Percentiles rank a stretch among this genome's conserved stretches.
Evolutionary conservation across 2,888 invertebrate genomes (phyloP).

Genomic region (Acanthosepion esculentum): DNA sequence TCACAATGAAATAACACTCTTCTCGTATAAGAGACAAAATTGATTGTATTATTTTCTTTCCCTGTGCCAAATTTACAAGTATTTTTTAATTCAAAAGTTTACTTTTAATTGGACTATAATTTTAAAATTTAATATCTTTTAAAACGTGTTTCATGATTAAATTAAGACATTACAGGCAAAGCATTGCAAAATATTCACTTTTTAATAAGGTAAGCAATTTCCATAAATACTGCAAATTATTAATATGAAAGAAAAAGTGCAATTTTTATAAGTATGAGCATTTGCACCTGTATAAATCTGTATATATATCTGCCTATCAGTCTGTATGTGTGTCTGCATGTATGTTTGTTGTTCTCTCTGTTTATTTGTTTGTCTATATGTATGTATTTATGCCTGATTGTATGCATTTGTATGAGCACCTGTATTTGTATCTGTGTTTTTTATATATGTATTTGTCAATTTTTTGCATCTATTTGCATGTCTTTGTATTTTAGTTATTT

Average conservation of each 20-base stretch:
- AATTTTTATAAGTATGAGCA: background rate
- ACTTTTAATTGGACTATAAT: background rate
- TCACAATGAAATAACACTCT: background rate
- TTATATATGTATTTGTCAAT: too few species aligned
- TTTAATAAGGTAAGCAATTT: background rate
- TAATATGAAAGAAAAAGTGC: background rate
- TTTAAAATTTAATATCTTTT: background rate
- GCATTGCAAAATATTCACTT: background rate
- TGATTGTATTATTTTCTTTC: background rate
- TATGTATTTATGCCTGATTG: background rate
- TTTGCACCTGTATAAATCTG: background rate
- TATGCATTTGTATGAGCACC: too few species aligned
- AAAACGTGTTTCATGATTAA: background rate
- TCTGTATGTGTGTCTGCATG: slow-evolving; percentile 15
- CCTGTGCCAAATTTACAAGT: background rate
- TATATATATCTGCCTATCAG: slow-evolving; percentile 35
- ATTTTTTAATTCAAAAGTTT: background rate
- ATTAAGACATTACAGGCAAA: background rate
- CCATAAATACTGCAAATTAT: background rate
- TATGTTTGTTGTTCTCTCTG: too few species aligned
- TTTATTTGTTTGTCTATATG: background rate
- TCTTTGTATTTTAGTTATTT: background rate
- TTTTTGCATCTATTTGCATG: too few species aligned
- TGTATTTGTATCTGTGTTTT: too few species aligned
- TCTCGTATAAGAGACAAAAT: background rate